Evolutionary conservation across 2,113 vertebrate genomes (phyloP).

Genomic region (Garra rufa): DNA sequence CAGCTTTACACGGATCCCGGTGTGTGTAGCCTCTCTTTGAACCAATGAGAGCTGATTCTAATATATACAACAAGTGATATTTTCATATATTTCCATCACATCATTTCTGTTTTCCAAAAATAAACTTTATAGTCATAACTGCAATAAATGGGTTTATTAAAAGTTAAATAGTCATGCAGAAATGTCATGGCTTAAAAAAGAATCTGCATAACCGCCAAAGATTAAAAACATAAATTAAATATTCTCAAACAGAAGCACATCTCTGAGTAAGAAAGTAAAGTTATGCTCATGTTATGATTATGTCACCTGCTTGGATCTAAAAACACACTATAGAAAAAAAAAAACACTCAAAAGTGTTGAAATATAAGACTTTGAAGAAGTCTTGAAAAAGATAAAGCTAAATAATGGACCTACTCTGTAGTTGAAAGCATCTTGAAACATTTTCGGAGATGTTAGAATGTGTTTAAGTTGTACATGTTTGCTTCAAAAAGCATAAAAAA

Average conservation of each 20-base stretch:
- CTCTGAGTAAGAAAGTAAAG: neutral
- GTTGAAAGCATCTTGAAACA: neutral
- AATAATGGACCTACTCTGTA: neutral
- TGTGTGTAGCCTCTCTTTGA: neutral
- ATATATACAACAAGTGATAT: neutral
- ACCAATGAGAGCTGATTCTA: conserved; percentile 14
- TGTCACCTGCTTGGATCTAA: conserved; percentile 9
- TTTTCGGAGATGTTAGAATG: too few relatives aligned
- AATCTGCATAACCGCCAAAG: neutral
- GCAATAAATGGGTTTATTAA: neutral
- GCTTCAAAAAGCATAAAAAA: neutral
- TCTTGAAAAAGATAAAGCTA: neutral
- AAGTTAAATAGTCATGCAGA: neutral
- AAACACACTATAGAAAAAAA: neutral
- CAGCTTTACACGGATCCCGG: conserved; percentile 6
- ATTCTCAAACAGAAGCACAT: neutral
- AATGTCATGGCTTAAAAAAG: neutral
- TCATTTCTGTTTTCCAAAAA: conserved; percentile 5
- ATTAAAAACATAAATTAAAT: neutral
- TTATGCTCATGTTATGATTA: neutral
- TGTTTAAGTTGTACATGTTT: neutral
- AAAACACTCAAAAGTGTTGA: neutral
- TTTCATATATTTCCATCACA: conserved; percentile 38
- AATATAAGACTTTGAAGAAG: neutral
- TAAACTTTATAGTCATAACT: neutral